A percentile compares a stretch with the other conserved stretches of the same genome.
These are phyloP conservation scores for Heterotis niloticus DNA, from an alignment of 2,113 vertebrate species.

Conservation along the genomic window DNA sequence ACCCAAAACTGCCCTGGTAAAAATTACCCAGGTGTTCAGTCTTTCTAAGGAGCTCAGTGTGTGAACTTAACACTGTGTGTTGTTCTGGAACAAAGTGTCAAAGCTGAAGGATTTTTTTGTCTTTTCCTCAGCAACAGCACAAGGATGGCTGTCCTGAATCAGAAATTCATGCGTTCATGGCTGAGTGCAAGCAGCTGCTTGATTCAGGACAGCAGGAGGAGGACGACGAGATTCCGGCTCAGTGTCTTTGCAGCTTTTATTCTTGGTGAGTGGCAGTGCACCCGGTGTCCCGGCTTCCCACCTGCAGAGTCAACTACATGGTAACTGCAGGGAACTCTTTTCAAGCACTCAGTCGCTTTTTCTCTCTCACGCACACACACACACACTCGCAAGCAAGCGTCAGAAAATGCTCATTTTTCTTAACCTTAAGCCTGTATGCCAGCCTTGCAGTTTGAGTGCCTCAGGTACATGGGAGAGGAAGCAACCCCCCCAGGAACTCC, in stretches of 20 bases:
- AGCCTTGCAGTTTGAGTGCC: too few relatives aligned
- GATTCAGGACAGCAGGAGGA: constrained; percentile 79
- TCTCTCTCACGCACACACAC: too few relatives aligned
- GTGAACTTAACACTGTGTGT: background rate
- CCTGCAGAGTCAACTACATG: background rate
- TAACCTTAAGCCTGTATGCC: too few relatives aligned
- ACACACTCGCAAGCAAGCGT: too few relatives aligned
- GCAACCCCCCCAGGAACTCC: too few relatives aligned
- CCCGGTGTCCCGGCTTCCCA: background rate
- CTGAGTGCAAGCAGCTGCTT: constrained; percentile 80
- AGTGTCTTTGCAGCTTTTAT: constrained; percentile 46
- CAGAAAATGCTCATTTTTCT: too few relatives aligned
- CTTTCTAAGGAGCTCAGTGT: too few relatives aligned
- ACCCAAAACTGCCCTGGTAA: too few relatives aligned
- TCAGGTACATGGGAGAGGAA: too few relatives aligned
- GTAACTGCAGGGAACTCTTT: background rate
- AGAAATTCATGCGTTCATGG: constrained; percentile 77
- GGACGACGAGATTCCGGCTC: constrained; percentile 55
- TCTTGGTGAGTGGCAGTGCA: constrained; percentile 37
- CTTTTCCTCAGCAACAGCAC: constrained; percentile 73
- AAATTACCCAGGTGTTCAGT: too few relatives aligned
- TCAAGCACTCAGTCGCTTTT: too few relatives aligned
- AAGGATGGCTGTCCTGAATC: constrained; percentile 72
- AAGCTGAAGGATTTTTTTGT: background rate
- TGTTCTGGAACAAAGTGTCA: background rate